Evolutionary conservation across 2,888 invertebrate genomes (phyloP), one percentile per base, ranked within the genome.

Genomic region (Sepioteuthis lessoniana): DNA sequence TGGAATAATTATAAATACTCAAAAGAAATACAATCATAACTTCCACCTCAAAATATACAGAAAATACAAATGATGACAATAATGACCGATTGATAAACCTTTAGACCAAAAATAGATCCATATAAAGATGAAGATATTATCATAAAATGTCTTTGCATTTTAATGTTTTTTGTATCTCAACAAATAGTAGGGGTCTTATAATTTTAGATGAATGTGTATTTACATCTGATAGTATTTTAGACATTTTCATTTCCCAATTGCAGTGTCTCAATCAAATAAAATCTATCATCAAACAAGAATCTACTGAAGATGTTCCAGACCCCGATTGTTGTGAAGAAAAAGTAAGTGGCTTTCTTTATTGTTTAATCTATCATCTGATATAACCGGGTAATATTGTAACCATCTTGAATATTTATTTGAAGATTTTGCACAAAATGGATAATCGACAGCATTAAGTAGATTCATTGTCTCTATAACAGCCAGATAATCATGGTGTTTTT

Each of bases 201-300:
- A 28, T 55, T 55, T 55, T 25, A 55, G 21, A 55, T 55, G 50
- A 50, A 13, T 25, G 7, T 7, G 21, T 55, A 21, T 55, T 0
- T 76, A 16, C n/a, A 35, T n/a, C 76, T 76, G 31, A 76, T 76
- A 76, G 76, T 76, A 76, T n/a, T 16, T 76, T n/a, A 76, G 13
- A 35, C 0, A 76, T n/a, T 76, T n/a, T 76, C 7, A n/a, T n/a
- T 94, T 90, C 76, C 93, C 91, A 35, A 90, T 95, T 95, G 35
- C 95, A 97, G 97, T 96, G 97, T 93, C 96, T 99, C 97, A 98
- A 98, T 94, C 98, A 96, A 3, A 96, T 98, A 0, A 98, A 98
- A 96, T 98, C 98, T 3, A 98, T 98, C 0, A 98, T 98, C 94
- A 99, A 99, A 96, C 97, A 98, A 94, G 98, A 98, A 95, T 97